A percentile compares a stretch with the other conserved stretches of the same genome.
These are phyloP conservation scores for Campoletis sonorensis DNA, from an alignment of 1,140 invertebrate species.

Conservation along the genomic window DNA sequence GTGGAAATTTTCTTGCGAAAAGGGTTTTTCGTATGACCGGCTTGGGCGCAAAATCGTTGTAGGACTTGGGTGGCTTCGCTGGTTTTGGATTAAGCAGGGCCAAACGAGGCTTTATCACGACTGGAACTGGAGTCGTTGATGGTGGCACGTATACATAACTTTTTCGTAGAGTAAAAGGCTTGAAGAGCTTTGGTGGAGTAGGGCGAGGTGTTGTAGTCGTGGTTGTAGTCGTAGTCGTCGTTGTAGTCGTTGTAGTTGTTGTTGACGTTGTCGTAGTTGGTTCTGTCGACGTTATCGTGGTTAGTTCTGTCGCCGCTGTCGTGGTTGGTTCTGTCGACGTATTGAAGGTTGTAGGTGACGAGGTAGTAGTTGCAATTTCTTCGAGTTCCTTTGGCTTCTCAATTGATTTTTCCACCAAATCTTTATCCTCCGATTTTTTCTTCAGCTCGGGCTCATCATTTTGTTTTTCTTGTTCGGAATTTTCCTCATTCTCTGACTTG, in stretches of 20 bases:
- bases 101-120: slow-evolving; percentile 68
- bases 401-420: slow-evolving; percentile 28
- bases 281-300: slow-evolving; percentile 34
- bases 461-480: background rate
- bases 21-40: slow-evolving; percentile 69
- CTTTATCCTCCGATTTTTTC: slow-evolving; percentile 23
- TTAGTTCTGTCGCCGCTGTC: too few relatives aligned
- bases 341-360: slow-evolving; percentile 32
- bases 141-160: slow-evolving; percentile 70
- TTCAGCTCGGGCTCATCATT: background rate
- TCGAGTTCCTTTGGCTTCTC: slow-evolving; percentile 14
- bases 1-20: slow-evolving; percentile 53
- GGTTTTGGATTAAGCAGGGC: slow-evolving; percentile 68
- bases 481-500: background rate
- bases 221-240: slow-evolving; percentile 50
- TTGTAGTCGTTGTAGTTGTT: slow-evolving; percentile 24
- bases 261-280: slow-evolving; percentile 49
- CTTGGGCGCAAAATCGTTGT: slow-evolving; percentile 71
- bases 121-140: slow-evolving; percentile 69
- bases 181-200: slow-evolving; percentile 65
- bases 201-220: slow-evolving; percentile 46
- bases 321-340: slow-evolving; percentile 43
- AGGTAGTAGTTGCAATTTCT: slow-evolving; percentile 22
- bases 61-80: slow-evolving; percentile 67
- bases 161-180: slow-evolving; percentile 66